Base-by-base conservation (phyloP, 1,140 invertebrate species). In the Cylas formicarius region DNA sequence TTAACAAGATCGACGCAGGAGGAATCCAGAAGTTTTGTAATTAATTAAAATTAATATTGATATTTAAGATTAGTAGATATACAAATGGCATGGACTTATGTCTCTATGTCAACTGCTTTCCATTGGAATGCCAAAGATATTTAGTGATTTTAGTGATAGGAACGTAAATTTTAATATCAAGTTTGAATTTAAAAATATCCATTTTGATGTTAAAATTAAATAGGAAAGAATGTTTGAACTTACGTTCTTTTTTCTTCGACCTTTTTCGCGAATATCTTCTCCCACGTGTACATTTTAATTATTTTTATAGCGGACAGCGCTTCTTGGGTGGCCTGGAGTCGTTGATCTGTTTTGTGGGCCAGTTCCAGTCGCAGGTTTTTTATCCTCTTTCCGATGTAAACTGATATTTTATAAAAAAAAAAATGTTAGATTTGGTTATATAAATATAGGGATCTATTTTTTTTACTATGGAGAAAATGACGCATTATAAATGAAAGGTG, bases 231-330 rank as follows among this genome's bases (percentile, higher is more conserved):
- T n/a, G n/a, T 16, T 37, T 22, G 3, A n/a, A 44, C 39, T 40
- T 48, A 56, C 56, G 50, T 56, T 45, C 56, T 40, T 1, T 46
- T 36, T 14, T 28, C 31, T 23, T 33, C 36, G 8, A 88, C 76
- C 21, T 86, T 68, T 26, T 71, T 71, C 4, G 78, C 78, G 57
- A 90, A 90, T 0, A 84, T 84, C 27, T 77, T 75, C 60, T 90
- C 86, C 87, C 87, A 91, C 0, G 82, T 79, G 58, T 89, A 90
- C 86, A 93, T 90, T 68, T 94, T 95, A 18, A 86, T 89, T 2
- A 82, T 78, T 47, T 82, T 79, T 19, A 85, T 83, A 11, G 81
- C 82, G 26, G 75, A 75, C 13, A 92, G 78, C 9, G 91, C 82
- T 61, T 93, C 89, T 60, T 86, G 89, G 72, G 90, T 91, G 5